phyloP scores from a whole-genome alignment of 2,888 invertebrate species.

The Branchinecta sandiegonensis region DNA sequence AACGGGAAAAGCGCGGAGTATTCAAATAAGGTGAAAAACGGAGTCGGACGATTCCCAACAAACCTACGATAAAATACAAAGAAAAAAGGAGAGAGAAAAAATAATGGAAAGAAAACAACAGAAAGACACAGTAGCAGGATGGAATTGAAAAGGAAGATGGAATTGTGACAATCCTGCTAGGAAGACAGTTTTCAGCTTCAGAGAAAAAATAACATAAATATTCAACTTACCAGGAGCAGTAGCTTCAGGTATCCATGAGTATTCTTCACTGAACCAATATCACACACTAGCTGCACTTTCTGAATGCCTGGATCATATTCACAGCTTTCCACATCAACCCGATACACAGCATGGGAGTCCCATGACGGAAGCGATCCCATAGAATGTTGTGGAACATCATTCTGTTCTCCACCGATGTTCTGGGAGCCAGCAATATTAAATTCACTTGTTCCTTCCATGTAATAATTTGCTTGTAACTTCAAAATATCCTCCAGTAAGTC shows the following conservation, averaged over 20 bases:
- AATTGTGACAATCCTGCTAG: neutral
- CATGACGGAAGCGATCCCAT: constrained; percentile 9
- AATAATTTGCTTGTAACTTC: constrained; percentile 13
- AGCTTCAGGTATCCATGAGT: constrained; percentile 14
- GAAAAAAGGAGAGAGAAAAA: constrained; percentile 6
- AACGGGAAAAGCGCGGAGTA: too few relatives aligned
- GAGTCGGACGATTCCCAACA: too few relatives aligned
- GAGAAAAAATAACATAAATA: neutral
- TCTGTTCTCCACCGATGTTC: constrained; percentile 3
- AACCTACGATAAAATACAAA: neutral
- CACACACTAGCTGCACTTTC: constrained; percentile 2
- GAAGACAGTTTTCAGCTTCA: neutral
- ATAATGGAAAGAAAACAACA: neutral
- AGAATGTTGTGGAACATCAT: constrained; percentile 4
- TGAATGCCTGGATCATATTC: constrained; percentile 6
- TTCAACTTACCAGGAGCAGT: neutral
- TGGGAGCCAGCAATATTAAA: constrained; percentile 10
- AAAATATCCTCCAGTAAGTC: constrained; percentile 11
- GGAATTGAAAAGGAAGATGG: neutral
- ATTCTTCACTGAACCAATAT: constrained; percentile 12
- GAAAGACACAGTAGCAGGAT: neutral
- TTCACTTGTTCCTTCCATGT: constrained; percentile 4
- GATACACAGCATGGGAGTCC: constrained; percentile 13
- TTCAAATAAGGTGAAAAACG: too few relatives aligned
- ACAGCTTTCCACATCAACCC: neutral